A percentile compares a stretch with the other conserved stretches of the same genome.
phyloP scores from a whole-genome alignment of 2,113 vertebrate species.

The Dromas ardeola region DNA sequence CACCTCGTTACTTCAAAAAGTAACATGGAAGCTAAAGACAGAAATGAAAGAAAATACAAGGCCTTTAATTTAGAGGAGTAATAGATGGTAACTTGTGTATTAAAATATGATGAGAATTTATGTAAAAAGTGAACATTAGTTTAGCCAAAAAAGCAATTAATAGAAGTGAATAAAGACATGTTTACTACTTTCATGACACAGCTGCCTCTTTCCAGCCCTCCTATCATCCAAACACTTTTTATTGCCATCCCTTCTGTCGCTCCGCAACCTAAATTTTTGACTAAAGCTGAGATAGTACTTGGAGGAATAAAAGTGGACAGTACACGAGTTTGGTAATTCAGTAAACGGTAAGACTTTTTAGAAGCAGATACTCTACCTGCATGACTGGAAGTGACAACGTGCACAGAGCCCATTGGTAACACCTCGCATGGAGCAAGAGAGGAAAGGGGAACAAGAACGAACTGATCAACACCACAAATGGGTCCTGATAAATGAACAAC shows the following conservation, averaged over 20 bases:
- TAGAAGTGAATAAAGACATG: background rate
- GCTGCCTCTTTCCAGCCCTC: background rate
- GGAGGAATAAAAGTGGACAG: background rate
- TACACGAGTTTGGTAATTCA: background rate
- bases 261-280: background rate
- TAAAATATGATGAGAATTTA: background rate
- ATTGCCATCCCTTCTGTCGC: background rate
- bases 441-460: background rate
- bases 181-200: background rate
- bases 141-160: conserved; percentile 25
- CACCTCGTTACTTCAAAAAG: background rate
- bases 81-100: background rate
- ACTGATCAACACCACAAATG: background rate
- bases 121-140: background rate
- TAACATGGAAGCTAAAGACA: background rate
- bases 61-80: background rate
- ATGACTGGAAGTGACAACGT: background rate
- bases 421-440: rapidly evolving
- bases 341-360: background rate
- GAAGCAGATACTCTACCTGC: background rate
- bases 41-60: background rate
- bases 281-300: background rate
- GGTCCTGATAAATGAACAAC: background rate
- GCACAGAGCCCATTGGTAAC: background rate
- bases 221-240: background rate